These are phyloP conservation scores for Porites cylindrica DNA, from an alignment of 92 coral and sea anemone genomes.

Conservation along the genomic window DNA sequence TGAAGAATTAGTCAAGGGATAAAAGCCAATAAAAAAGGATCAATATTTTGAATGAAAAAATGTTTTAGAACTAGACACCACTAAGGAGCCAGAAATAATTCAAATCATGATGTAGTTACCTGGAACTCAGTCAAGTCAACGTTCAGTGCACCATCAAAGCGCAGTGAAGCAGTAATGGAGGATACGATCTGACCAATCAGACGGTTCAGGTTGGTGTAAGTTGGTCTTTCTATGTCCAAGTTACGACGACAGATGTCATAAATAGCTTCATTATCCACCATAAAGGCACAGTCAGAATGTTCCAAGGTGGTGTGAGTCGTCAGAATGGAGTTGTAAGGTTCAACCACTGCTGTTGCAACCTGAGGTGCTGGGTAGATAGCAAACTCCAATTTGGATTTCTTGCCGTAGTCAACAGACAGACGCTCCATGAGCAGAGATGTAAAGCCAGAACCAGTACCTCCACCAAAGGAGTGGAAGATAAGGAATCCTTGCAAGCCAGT, in stretches of 20 bases:
- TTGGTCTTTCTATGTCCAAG: constrained; percentile 90
- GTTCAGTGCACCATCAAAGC: too few relatives aligned
- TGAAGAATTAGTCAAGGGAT: too few relatives aligned
- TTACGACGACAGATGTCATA: constrained; percentile 93
- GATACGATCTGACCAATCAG: constrained; percentile 94
- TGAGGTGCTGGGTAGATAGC: constrained; percentile 96
- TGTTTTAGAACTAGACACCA: too few relatives aligned
- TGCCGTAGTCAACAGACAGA: constrained; percentile 95
- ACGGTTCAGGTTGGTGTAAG: constrained; percentile 96
- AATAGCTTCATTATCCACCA: constrained; percentile 98
- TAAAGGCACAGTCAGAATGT: constrained; percentile 97
- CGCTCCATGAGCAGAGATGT: constrained; percentile 96
- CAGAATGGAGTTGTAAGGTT: constrained; percentile 92
- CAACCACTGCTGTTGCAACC: constrained; percentile 90
- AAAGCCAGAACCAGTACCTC: constrained; percentile 97
- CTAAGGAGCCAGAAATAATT: too few relatives aligned
- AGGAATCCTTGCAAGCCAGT: constrained; percentile 96
- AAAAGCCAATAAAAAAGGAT: too few relatives aligned
- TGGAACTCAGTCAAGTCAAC: too few relatives aligned
- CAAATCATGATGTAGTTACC: too few relatives aligned
- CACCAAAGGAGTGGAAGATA: constrained; percentile 95
- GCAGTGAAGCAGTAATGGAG: constrained; percentile 21
- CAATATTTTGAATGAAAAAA: too few relatives aligned
- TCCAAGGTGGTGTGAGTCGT: constrained; percentile 95
- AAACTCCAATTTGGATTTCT: constrained; percentile 93